Evolutionary conservation across 2,888 invertebrate species (phyloP).

Genomic region (Cetonia aurata): DNA sequence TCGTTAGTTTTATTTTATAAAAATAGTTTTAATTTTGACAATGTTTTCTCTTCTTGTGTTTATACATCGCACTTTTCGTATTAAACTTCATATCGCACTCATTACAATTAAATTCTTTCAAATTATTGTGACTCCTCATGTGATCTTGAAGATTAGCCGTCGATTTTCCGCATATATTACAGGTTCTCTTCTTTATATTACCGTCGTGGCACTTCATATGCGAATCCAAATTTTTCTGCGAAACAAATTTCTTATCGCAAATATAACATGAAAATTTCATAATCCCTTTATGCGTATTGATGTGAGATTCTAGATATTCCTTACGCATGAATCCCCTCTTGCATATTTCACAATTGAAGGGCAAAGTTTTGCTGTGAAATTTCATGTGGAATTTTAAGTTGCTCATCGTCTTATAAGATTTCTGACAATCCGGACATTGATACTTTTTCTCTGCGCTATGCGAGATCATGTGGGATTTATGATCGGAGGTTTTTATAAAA

Average conservation of each 20-base stretch:
- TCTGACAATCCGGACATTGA: constrained; percentile 61
- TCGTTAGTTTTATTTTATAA: background rate
- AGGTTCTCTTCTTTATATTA: constrained; percentile 58
- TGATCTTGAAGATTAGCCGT: constrained; percentile 63
- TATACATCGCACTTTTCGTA: constrained; percentile 61
- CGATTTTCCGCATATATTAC: constrained; percentile 63
- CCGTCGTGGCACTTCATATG: constrained; percentile 64
- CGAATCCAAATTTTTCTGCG: constrained; percentile 63
- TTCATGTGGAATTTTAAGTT: constrained; percentile 66
- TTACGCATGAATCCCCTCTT: constrained; percentile 64
- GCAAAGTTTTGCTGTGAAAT: constrained; percentile 60
- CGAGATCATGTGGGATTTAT: constrained; percentile 63
- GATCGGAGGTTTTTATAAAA: constrained; percentile 63
- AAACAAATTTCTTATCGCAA: constrained; percentile 63
- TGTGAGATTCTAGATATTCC: constrained; percentile 64
- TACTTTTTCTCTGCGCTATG: constrained; percentile 65
- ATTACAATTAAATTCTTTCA: constrained; percentile 62
- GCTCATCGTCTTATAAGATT: constrained; percentile 63
- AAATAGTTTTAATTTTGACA: constrained; percentile 12
- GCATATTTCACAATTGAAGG: constrained; percentile 61
- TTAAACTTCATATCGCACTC: constrained; percentile 62
- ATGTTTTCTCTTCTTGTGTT: constrained; percentile 64
- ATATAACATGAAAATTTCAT: constrained; percentile 60
- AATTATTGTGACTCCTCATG: constrained; percentile 62
- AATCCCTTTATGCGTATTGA: constrained; percentile 62